Evolutionary conservation across 2,888 invertebrate species (phyloP).

Genomic region (Xanthorhoe designata): DNA sequence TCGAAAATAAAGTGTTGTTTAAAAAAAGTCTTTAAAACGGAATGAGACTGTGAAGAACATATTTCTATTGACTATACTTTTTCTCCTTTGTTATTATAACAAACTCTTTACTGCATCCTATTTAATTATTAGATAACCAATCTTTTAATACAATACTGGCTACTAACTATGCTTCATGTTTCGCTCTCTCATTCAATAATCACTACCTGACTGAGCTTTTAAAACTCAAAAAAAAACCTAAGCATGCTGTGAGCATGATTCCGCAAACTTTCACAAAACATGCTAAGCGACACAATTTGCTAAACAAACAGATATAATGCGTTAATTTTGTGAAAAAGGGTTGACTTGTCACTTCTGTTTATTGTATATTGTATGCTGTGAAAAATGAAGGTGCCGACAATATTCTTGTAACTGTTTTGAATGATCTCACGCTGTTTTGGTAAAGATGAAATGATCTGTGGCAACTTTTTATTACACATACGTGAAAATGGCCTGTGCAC

Average conservation of each 20-base stretch:
- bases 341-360: constrained; percentile 55
- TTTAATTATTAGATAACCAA: too few species aligned
- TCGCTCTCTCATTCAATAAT: constrained; percentile 12
- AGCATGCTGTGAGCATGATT: constrained; percentile 65
- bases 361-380: constrained; percentile 48
- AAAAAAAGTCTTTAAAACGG: too few species aligned
- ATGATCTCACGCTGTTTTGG: constrained; percentile 28
- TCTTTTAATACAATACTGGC: too few species aligned
- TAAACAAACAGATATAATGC: constrained; percentile 59
- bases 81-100: too few species aligned
- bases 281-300: constrained; percentile 58
- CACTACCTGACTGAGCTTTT: constrained; percentile 25
- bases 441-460: constrained; percentile 3
- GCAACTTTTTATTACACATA: not conserved
- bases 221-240: constrained; percentile 25
- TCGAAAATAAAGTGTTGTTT: not conserved
- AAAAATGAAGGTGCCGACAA: constrained; percentile 42
- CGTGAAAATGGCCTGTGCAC: not conserved
- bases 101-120: too few species aligned
- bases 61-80: too few species aligned
- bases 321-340: constrained; percentile 56
- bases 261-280: constrained; percentile 65
- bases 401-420: constrained; percentile 37
- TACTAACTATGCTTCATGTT: not conserved
- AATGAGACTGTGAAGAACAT: too few species aligned